These are phyloP conservation scores for Falco berigora DNA, from an alignment of 2,797 vertebrate genomes.

Conservation along the genomic window DNA sequence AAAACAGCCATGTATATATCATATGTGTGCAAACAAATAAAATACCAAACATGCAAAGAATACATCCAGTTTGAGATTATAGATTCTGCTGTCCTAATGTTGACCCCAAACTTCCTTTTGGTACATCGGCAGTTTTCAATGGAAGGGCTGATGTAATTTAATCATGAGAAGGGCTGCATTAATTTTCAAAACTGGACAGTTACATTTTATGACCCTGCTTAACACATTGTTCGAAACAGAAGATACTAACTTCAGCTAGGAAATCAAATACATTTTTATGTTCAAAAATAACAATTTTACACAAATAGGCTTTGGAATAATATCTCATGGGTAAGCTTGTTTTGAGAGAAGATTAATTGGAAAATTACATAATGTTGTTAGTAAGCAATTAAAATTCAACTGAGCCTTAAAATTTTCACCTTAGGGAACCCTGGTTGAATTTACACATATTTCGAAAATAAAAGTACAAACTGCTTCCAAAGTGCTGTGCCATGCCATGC, in stretches of 20 bases:
- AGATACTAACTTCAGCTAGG: neutral
- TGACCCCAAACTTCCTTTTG: neutral
- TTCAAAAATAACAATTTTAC: slow-evolving; percentile 7
- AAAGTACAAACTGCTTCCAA: slow-evolving; percentile 40
- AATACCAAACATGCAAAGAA: neutral
- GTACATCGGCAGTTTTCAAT: neutral
- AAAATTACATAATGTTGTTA: slow-evolving; percentile 39
- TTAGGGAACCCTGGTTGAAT: neutral
- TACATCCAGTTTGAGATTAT: neutral
- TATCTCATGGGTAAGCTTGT: slow-evolving; percentile 17
- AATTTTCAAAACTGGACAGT: neutral
- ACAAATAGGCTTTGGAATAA: slow-evolving; percentile 24
- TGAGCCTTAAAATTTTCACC: slow-evolving; percentile 38
- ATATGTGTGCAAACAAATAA: neutral
- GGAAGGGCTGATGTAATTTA: neutral
- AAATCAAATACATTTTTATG: neutral
- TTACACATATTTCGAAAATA: slow-evolving; percentile 39
- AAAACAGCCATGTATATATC: neutral
- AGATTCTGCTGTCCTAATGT: neutral
- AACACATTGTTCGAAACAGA: neutral
- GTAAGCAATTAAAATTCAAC: slow-evolving; percentile 60
- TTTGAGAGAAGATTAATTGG: slow-evolving; percentile 43
- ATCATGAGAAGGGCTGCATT: neutral
- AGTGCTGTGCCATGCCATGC: neutral
- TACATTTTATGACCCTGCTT: neutral